Evolutionary conservation across 1,140 invertebrate genomes (phyloP), one percentile per base, ranked within the genome.

Genomic region (Sminthurinus signatus): DNA sequence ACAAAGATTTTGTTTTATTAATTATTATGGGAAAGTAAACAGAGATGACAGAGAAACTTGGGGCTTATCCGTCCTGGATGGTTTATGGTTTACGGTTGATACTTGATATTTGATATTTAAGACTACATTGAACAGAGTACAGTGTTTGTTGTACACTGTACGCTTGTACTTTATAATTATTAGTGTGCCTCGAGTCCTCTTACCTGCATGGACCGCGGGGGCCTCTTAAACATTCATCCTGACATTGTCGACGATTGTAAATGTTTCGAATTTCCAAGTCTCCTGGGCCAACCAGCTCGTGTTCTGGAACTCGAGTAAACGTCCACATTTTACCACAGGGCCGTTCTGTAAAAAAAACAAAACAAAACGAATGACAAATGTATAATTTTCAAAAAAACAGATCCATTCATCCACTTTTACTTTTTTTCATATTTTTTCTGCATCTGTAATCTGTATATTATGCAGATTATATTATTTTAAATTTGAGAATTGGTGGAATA

Each of bases 301-400:
- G 77, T 23, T 78, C 77, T 19, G 78, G 78, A 10, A 81, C 76
- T 44, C 80, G 72, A 21, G 79, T 80, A 67, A 80, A 81, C 4
- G 76, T 75, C 80, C 80, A 81, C 10, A 78, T 67, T 68, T 80
- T 80, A 2, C 74, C 73, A 67, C 80, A 81, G 21, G 68, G 63
- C 42, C 72, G 67, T 54, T 76, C 77, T 79, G 56, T 25, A 71
- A 70, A 59, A 21, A 58, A 42, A 32, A 54, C 23, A n/a, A n/a
- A n/a, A n/a, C 8, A 27, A n/a, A 25, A 56, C 43, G 42, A 23
- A 0, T 19, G 10, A 42, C 39, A 10, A 42, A n/a, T 42, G 39
- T n/a, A 23, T 50, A 10, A 50, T 10, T 23, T 50, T 8, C 10
- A 50, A 50, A 23, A 10, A 50, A 23, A 50, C 10, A n/a, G 10